Percentiles rank a stretch among this genome's conserved stretches.
Evolutionary conservation across 1,140 invertebrate genomes (phyloP).

Genomic region (Bombus vancouverensis): DNA sequence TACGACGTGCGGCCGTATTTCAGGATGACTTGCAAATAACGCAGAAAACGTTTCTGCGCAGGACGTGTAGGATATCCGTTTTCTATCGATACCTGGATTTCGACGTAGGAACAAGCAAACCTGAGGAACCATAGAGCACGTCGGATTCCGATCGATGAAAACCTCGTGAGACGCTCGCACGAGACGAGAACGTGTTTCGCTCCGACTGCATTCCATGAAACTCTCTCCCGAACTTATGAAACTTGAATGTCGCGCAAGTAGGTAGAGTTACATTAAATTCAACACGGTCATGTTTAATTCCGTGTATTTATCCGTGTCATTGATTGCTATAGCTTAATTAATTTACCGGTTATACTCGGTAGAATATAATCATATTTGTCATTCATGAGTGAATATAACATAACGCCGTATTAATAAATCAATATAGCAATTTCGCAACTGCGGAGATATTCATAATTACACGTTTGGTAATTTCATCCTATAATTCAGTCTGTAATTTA

Average conservation of each 20-base stretch:
- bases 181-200: not conserved
- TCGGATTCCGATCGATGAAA: not conserved
- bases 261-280: not conserved
- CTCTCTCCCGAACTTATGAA: not conserved
- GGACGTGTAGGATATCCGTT: conserved; percentile 48
- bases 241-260: not conserved
- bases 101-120: not conserved
- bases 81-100: conserved; percentile 16
- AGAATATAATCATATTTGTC: not conserved
- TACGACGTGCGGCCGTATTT: conserved; percentile 52
- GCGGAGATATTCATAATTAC: not conserved
- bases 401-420: not conserved
- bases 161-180: not conserved
- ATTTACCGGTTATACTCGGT: not conserved
- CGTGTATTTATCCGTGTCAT: not conserved
- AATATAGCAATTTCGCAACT: not conserved
- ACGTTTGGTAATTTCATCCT: not conserved
- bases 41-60: conserved; percentile 55
- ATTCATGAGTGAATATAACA: not conserved
- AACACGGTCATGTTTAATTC: not conserved
- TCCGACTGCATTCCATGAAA: not conserved
- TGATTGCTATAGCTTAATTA: not conserved
- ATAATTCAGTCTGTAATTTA: not conserved
- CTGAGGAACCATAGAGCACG: not conserved
- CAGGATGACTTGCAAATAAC: conserved; percentile 60